Evolutionary conservation across 2,888 invertebrate species (phyloP).

Genomic region (Aleiodes testaceus): DNA sequence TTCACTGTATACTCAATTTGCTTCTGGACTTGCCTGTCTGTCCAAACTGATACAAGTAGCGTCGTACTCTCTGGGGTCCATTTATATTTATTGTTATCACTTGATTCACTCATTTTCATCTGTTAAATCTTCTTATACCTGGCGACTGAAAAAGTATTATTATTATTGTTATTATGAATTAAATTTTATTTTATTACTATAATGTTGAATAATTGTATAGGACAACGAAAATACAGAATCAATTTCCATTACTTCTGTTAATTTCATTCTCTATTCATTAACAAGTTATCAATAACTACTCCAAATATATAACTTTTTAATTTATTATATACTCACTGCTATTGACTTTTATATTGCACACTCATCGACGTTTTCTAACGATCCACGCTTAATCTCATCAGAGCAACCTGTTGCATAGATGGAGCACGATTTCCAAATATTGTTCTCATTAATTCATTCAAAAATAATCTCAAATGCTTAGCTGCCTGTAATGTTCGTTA

Average conservation of each 20-base stretch:
- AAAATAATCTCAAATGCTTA: too few relatives aligned
- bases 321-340: too few relatives aligned
- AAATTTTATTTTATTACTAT: not conserved
- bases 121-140: not conserved
- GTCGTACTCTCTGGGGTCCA: slow-evolving; percentile 71
- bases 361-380: not conserved
- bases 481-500: too few relatives aligned
- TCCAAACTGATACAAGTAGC: slow-evolving; percentile 70
- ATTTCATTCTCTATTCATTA: too few relatives aligned
- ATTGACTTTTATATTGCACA: not conserved
- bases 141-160: not conserved
- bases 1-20: slow-evolving; percentile 66
- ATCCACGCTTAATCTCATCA: not conserved
- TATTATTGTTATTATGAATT: not conserved
- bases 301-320: too few relatives aligned
- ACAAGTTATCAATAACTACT: too few relatives aligned
- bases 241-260: too few relatives aligned
- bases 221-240: too few relatives aligned
- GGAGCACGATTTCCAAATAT: too few relatives aligned
- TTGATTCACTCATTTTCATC: slow-evolving; percentile 61
- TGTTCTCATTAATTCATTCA: too few relatives aligned
- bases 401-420: slow-evolving; percentile 16
- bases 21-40: slow-evolving; percentile 70
- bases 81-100: slow-evolving; percentile 66
- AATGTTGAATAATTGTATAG: too few relatives aligned